phyloP scores from a whole-genome alignment of 2,797 vertebrate species.

The Alcedo quadribrachys region DNA sequence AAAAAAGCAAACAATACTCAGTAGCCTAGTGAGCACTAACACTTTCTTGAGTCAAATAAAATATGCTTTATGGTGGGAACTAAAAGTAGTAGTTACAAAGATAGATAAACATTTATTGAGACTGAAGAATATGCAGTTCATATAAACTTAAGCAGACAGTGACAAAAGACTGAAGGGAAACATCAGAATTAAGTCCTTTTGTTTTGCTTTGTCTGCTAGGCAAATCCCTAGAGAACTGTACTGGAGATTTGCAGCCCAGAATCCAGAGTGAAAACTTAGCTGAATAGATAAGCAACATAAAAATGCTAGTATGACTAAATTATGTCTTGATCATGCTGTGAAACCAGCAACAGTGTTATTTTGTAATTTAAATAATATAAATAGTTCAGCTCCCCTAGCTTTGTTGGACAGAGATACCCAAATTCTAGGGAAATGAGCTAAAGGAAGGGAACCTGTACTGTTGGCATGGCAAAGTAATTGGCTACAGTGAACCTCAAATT shows the following conservation, averaged over 20 bases:
- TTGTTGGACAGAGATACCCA: background rate
- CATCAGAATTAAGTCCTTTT: background rate
- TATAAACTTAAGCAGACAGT: background rate
- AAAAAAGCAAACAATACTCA: background rate
- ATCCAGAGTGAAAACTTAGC: background rate
- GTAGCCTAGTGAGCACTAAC: background rate
- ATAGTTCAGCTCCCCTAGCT: background rate
- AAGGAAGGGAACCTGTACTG: background rate
- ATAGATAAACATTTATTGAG: background rate
- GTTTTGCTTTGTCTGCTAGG: background rate
- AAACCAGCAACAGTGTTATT: background rate
- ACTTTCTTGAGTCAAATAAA: background rate
- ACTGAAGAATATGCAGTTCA: background rate
- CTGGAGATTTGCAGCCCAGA: background rate
- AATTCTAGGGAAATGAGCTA: background rate
- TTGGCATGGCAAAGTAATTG: constrained; percentile 29
- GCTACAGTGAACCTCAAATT: constrained; percentile 4
- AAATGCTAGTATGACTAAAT: constrained; percentile 7
- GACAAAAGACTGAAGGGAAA: background rate
- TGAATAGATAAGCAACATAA: constrained; percentile 24
- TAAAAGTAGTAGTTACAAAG: background rate
- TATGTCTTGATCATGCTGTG: background rate
- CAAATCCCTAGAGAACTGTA: constrained; percentile 15
- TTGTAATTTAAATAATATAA: background rate
- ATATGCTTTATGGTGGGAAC: background rate